phyloP scores from a whole-genome alignment of 2,888 invertebrate genomes.

The Blastobasis lacticolella region DNA sequence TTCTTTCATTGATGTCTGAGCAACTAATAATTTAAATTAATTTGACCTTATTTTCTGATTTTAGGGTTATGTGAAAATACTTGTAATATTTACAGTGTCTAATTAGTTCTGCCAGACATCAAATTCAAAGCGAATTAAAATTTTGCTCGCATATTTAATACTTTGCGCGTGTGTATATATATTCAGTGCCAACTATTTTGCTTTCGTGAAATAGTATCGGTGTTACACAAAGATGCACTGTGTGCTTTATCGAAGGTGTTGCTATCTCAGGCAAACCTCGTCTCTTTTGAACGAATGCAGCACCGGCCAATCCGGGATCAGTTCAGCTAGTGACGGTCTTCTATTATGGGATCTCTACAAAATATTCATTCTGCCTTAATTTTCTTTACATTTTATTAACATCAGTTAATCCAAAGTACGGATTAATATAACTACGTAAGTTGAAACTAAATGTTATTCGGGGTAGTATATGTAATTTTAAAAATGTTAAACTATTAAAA shows the following conservation, averaged over 20 bases:
- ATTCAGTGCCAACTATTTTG: slow-evolving; percentile 6
- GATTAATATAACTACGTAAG: too few species aligned
- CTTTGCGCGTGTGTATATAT: slow-evolving; percentile 23
- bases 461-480: too few species aligned
- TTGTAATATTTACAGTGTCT: too few species aligned
- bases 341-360: slow-evolving; percentile 75
- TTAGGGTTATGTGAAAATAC: too few species aligned
- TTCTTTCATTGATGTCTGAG: background rate
- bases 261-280: slow-evolving; percentile 82
- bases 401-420: too few species aligned
- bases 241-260: slow-evolving; percentile 50
- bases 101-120: slow-evolving; percentile 15
- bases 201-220: slow-evolving; percentile 26
- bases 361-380: slow-evolving; percentile 60
- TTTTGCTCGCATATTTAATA: slow-evolving; percentile 36
- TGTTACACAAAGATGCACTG: slow-evolving; percentile 55
- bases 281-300: slow-evolving; percentile 87
- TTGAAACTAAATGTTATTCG: too few species aligned
- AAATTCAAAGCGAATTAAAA: slow-evolving; percentile 25
- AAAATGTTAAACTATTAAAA: too few species aligned
- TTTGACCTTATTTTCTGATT: too few species aligned
- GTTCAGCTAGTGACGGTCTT: slow-evolving; percentile 93
- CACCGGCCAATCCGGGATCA: slow-evolving; percentile 97
- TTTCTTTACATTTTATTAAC: background rate
- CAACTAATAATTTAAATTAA: background rate